phyloP scores from a whole-genome alignment of 2,797 vertebrate species.

The Acipenser ruthenus region DNA sequence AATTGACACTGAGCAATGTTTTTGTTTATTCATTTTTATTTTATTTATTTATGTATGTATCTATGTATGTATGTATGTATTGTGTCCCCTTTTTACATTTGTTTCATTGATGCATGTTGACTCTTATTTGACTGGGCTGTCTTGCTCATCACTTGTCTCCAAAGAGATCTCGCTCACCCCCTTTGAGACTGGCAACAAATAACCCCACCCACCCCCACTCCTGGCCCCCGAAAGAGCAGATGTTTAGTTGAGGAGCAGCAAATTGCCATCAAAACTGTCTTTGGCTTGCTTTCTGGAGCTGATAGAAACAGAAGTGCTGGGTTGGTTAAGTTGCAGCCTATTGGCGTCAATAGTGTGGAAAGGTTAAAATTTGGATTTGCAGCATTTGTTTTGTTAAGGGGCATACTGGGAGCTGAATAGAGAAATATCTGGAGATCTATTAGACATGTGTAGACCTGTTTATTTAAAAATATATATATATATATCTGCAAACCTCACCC shows the following conservation, averaged over 20 bases:
- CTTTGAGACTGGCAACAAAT: constrained; percentile 38
- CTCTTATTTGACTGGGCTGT: background rate
- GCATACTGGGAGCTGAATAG: no score
- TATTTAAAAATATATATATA: no score
- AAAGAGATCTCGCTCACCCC: constrained; percentile 30
- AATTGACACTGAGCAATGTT: no score
- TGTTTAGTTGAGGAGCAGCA: background rate
- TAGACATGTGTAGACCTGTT: no score
- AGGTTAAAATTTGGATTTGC: no score
- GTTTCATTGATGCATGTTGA: background rate
- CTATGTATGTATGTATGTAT: background rate
- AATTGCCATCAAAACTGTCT: constrained; percentile 9
- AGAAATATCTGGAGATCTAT: no score
- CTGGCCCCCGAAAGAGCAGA: constrained; percentile 17
- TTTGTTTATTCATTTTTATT: no score
- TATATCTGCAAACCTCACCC: constrained; percentile 18
- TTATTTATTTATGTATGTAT: background rate
- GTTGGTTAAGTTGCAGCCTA: no score
- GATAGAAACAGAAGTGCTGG: constrained; percentile 31
- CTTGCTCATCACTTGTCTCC: constrained; percentile 22
- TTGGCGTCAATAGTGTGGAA: no score
- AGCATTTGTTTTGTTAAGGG: no score
- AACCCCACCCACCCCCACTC: background rate
- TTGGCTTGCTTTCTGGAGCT: constrained; percentile 4
- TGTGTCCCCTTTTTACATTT: no score